Percentiles rank a stretch among this genome's conserved stretches.
These are phyloP conservation scores for Phoxinus dragarum DNA, from an alignment of 2,797 vertebrate species.

Conservation along the genomic window DNA sequence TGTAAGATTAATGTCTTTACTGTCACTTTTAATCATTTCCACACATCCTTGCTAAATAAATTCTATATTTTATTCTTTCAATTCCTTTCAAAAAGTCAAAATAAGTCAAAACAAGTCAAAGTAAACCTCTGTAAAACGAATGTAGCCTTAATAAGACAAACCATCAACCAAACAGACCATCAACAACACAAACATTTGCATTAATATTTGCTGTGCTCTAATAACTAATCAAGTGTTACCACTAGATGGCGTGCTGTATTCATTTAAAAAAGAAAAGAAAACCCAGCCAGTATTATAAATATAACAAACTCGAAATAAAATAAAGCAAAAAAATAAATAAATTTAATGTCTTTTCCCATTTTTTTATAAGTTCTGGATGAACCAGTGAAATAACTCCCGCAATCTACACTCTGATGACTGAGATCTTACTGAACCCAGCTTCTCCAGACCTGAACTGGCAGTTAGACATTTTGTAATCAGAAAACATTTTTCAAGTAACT, in stretches of 20 bases:
- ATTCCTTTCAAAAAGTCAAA: too few species aligned
- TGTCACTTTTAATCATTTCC: not conserved
- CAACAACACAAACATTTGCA: not conserved
- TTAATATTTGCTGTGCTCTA: not conserved
- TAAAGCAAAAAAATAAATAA: too few species aligned
- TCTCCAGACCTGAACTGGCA: not conserved
- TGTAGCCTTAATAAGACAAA: not conserved
- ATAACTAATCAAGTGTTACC: not conserved
- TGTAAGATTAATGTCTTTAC: not conserved
- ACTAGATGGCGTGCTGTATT: constrained; percentile 7
- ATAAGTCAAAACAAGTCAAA: not conserved
- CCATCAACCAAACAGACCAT: not conserved
- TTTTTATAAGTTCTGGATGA: not conserved
- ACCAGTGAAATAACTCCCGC: not conserved
- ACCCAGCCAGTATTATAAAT: not conserved
- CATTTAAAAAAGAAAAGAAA: not conserved
- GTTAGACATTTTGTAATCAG: not conserved
- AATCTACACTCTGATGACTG: not conserved
- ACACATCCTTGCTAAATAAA: not conserved
- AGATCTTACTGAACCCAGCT: not conserved
- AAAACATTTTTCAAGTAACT: too few species aligned
- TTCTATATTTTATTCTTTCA: not conserved
- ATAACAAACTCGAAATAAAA: not conserved
- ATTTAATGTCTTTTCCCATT: not conserved
- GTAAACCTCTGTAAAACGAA: not conserved